Evolutionary conservation across 2,797 vertebrate species (phyloP), one percentile per base, ranked within the genome.

Genomic region (Cetoscarus ocellatus): DNA sequence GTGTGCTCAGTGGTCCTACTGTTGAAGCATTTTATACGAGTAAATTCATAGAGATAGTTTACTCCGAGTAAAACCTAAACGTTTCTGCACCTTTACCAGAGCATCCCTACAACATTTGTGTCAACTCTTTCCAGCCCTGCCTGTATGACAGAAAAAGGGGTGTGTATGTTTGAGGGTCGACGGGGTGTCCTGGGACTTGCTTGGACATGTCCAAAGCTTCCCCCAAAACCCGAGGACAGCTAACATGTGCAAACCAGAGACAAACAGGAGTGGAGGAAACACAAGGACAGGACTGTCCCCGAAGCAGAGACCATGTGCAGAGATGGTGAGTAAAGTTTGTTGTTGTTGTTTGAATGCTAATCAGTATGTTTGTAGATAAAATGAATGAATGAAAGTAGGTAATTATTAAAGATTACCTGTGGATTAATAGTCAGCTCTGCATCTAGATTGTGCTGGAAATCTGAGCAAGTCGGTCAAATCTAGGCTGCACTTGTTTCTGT

Each of bases 161-260:
- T 36, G 58, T 12, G 57, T 35, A 61, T 11, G 47, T 3, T 40
- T 0, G n/a, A 0, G 3, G 62, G 3, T 4, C 5, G n/a, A 36
- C 6, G 6, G 47, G n/a, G 61, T 49, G 8, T 12, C 49, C 49
- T 27, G 3, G 42, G 75, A 11, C 70, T 76, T 80, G 84, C 58
- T 71, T 13, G 73, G 85, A 72, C 87, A 85, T 86, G 85, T n/a
- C 79, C 36, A 47, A 44, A n/a, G 18, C 44, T 51, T 6, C 3
- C 70, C 36, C 40, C 11, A 34, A 34, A 49, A 10, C 51, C 50
- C 11, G 27, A 51, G 1, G 34, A 54, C 40, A 40, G 48, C 1
- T 8, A n/a, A 17, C 53, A 36, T 40, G 11, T 55, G 69, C 2
- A 0, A 11, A 40, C n/a, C 6, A 7, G 8, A 39, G 27, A 15